Percentiles rank a stretch among this genome's conserved stretches.
Evolutionary conservation across 2,113 vertebrate species (phyloP).

Genomic region (Heteronetta atricapilla): DNA sequence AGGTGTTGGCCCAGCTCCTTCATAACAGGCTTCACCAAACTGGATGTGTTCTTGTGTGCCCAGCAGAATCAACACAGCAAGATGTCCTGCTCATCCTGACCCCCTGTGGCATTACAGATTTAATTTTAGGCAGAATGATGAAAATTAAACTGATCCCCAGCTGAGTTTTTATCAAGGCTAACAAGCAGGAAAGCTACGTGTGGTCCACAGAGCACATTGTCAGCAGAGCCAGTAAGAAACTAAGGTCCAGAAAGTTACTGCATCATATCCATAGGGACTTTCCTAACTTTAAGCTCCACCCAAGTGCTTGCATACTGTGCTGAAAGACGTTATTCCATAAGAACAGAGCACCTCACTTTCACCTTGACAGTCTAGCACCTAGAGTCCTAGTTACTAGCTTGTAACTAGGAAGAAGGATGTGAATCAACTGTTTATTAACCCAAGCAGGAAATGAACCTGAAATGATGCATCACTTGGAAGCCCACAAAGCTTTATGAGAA

Average conservation of each 20-base stretch:
- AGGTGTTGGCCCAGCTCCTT: neutral
- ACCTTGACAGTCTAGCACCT: neutral
- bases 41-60: neutral
- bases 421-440: slow-evolving; percentile 43
- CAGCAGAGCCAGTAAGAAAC: neutral
- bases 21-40: neutral
- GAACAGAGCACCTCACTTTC: neutral
- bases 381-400: neutral
- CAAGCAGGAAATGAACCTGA: slow-evolving; percentile 33
- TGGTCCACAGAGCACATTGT: slow-evolving; percentile 15
- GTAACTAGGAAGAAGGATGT: neutral
- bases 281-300: neutral
- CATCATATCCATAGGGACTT: neutral
- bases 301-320: fast-evolving
- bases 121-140: slow-evolving; percentile 44
- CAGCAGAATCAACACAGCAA: slow-evolving; percentile 20
- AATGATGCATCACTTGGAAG: slow-evolving; percentile 12
- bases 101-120: neutral
- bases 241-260: slow-evolving; percentile 1
- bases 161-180: slow-evolving; percentile 23
- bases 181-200: slow-evolving; percentile 34
- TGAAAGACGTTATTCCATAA: neutral
- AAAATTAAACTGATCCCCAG: slow-evolving; percentile 5
- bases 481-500: neutral
- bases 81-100: neutral